Conservation (phyloP, 2,113 vertebrate species). For the Psittacara wagleri region DNA sequence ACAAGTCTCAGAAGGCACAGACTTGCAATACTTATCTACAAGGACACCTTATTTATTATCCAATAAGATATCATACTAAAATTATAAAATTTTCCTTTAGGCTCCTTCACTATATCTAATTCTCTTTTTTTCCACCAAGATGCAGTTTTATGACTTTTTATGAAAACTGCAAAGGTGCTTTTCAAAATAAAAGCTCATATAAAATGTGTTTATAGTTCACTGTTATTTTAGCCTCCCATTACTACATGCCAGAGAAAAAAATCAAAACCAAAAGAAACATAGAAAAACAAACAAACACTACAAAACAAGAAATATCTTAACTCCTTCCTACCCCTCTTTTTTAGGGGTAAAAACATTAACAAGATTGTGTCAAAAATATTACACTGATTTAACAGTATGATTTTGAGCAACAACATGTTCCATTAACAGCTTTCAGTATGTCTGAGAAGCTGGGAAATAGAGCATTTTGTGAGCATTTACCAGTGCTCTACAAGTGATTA, state of each 20-base stretch:
- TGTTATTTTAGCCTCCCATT: background rate
- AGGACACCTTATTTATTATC: constrained; percentile 35
- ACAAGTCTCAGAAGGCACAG: constrained; percentile 21
- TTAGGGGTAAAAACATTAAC: background rate
- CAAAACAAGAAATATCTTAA: background rate
- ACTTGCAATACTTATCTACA: background rate
- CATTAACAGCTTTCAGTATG: background rate
- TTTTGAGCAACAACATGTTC: background rate
- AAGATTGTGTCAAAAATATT: background rate
- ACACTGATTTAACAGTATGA: background rate
- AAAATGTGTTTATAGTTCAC: background rate
- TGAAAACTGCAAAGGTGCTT: background rate
- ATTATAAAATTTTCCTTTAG: background rate
- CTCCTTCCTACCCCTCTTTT: rapidly evolving
- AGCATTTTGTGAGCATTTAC: background rate
- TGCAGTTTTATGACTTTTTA: background rate
- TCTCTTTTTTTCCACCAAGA: background rate
- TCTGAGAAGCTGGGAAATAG: background rate
- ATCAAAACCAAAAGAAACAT: background rate
- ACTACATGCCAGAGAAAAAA: too few species aligned
- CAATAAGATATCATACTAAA: constrained; percentile 11
- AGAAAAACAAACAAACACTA: background rate
- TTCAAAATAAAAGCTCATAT: background rate
- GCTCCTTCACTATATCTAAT: background rate
- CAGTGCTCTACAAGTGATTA: background rate